Evolutionary conservation across 2,113 vertebrate species (phyloP), one percentile per base, ranked within the genome.

Genomic region (Leucopsar rothschildi): DNA sequence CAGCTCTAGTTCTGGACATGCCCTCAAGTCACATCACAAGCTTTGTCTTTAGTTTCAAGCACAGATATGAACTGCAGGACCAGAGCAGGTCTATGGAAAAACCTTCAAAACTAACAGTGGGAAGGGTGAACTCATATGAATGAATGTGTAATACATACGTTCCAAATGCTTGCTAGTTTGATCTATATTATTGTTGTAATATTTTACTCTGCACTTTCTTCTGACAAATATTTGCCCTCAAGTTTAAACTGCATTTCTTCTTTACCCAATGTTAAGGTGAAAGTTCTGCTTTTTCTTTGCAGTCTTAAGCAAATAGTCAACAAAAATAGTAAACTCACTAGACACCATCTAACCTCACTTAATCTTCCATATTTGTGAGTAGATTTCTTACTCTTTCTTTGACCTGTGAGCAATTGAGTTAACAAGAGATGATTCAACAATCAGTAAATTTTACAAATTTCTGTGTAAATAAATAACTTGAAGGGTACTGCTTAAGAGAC

Each of bases 361-460:
- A 73, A 27, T 93, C 45, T 88, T 87, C 17, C 28, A 39, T 80
- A 68, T 86, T 82, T 84, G 27, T 82, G 33, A 86, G 40, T 61
- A 71, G 17, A 68, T 96, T 94, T 95, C 70, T 94, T 78, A 73
- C 16, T 79, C 33, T 66, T 47, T 78, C 42, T 66, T n/a, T 93
- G 71, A 88, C 80, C 77, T 94, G 29, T 82, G 27, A 93, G 33
- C 61, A 91, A 42, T 61, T 94, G 91, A 87, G 94, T 95, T 95
- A 82, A 40, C 22, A 60, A 89, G 83, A 95, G 18, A 17, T 42
- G 64, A 39, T 69, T 92, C 4, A 5, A 82, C 44, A 72, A 44
- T 79, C 83, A 93, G 83, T 66, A 95, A 85, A 45, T 85, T 91
- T 56, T 92, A 40, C 47, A 88, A 16, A 44, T 93, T 88, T 91